Base-by-base conservation (phyloP, 2,797 vertebrate genomes). In the Sparidentex hasta region DNA sequence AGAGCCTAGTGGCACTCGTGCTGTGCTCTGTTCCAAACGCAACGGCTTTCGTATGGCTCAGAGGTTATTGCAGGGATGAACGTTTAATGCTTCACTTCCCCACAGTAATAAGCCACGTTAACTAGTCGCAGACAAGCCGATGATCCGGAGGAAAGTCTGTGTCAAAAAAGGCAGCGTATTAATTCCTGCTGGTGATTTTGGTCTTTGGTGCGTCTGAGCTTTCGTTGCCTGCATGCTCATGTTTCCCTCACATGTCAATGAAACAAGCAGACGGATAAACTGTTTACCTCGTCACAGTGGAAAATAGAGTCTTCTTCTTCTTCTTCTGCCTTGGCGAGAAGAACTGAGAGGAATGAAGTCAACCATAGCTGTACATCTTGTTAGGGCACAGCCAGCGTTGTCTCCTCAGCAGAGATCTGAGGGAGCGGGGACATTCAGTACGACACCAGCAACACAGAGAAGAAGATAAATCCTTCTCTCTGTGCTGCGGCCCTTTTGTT, bases 41-140 rank as follows among this genome's bases (percentile, higher is more conserved):
- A 89, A 87, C 78, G 54, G 83, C 66, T 71, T 83, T 90, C 68
- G 48, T 87, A 87, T 88, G 88, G 86, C 88, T 93, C 84, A 84
- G 87, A 84, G 84, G 84, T 92, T 92, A 90, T 58, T 81, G 83
- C 76, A 82, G 76, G 84, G 87, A 90, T 83, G 58, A 84, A 82
- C 23, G 23, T 90, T 77, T 44, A 71, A 83, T 72, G 92, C 91
- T 72, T 93, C 90, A 87, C 1, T 90, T 90, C 81, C 68, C 47
- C 80, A 58, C 81, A 89, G 84, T 94, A 93, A 93, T 84, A 90
- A 91, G 83, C 82, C 38, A 47, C 1, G 51, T 69, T 64, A 59
- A 77, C 72, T 61, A 74, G 41, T 79, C 64, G 14, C 59, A 74
- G 76, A 78, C 62, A 76, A 81, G 72, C 72, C 58, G 11, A 69